Conservation (phyloP, 2,888 invertebrate genomes). For the Conomelus anceps region DNA sequence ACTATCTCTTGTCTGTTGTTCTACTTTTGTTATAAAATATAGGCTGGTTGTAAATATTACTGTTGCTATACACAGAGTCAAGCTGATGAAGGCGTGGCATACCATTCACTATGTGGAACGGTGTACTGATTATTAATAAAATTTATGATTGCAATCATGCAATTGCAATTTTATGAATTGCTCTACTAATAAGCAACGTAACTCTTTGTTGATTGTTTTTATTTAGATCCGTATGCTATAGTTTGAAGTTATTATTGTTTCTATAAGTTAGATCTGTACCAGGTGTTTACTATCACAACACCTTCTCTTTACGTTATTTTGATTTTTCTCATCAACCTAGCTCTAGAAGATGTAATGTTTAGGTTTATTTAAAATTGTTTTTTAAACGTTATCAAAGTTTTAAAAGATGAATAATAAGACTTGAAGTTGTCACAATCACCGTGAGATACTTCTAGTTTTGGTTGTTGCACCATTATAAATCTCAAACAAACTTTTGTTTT, state of each 20-base stretch:
- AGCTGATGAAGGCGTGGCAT: background rate
- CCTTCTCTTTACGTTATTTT: no score
- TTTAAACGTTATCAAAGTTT: no score
- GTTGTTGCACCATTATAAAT: no score
- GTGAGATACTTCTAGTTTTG: no score
- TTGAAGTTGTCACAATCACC: no score
- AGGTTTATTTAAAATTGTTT: no score
- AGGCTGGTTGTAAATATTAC: background rate
- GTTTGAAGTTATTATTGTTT: background rate
- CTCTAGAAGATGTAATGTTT: background rate
- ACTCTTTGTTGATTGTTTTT: background rate
- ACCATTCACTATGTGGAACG: background rate
- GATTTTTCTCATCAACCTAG: background rate
- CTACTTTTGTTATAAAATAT: background rate
- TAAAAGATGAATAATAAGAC: no score
- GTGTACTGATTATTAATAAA: background rate
- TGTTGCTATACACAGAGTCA: background rate
- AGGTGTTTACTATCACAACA: background rate
- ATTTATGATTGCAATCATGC: background rate
- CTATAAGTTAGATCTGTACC: background rate
- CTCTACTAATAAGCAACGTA: background rate
- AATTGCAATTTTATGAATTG: background rate
- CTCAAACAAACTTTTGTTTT: no score
- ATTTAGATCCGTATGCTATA: background rate
- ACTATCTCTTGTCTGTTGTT: background rate